A percentile compares a stretch with the other conserved stretches of the same genome.
phyloP scores from a whole-genome alignment of 1,140 invertebrate species.

The Leptinotarsa defecta region DNA sequence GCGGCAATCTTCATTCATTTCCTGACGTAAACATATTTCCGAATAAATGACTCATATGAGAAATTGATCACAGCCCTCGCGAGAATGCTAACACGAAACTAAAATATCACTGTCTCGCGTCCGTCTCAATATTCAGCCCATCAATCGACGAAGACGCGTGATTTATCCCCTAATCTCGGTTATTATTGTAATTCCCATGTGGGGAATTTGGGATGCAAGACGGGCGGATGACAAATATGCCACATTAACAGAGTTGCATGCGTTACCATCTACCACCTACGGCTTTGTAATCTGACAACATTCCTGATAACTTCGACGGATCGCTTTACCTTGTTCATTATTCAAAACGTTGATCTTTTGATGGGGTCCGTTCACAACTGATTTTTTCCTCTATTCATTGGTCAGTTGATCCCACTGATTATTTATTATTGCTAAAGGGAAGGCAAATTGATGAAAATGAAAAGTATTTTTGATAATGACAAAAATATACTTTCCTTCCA shows the following conservation, averaged over 20 bases:
- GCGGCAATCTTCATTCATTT: background rate
- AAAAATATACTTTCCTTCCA: too few relatives aligned
- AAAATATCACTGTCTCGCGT: background rate
- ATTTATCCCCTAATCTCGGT: conserved; percentile 18
- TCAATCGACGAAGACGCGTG: conserved; percentile 12
- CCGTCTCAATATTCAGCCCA: conserved; percentile 16
- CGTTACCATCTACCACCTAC: conserved; percentile 11
- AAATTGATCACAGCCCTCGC: conserved; percentile 14
- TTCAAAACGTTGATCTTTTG: background rate
- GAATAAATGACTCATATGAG: conserved; percentile 18
- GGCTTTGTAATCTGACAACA: conserved; percentile 5
- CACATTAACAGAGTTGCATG: conserved; percentile 12
- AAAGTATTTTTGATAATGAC: too few relatives aligned
- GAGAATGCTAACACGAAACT: background rate
- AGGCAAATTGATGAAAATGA: too few relatives aligned
- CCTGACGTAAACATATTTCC: background rate
- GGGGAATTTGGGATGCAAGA: conserved; percentile 15
- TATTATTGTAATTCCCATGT: conserved; percentile 20
- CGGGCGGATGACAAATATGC: conserved; percentile 13
- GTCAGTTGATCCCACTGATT: background rate
- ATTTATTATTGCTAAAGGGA: too few relatives aligned
- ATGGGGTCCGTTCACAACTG: background rate
- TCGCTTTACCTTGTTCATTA: background rate
- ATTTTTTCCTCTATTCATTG: background rate
- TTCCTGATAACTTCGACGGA: conserved; percentile 7